A percentile compares a stretch with the other conserved stretches of the same genome.
phyloP scores from a whole-genome alignment of 2,113 vertebrate species.

The Indicator maculatus region DNA sequence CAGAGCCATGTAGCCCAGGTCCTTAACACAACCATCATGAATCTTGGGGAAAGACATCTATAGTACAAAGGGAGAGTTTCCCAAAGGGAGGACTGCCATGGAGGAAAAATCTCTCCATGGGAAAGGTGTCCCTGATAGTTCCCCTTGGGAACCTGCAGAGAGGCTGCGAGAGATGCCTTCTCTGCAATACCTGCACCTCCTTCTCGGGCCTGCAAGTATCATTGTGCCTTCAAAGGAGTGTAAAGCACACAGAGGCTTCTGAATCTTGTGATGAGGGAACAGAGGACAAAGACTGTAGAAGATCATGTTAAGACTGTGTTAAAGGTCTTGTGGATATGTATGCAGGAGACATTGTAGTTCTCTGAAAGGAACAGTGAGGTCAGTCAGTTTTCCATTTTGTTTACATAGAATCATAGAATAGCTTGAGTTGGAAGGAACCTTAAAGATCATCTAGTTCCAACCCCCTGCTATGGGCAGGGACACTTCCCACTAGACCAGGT shows the following conservation, averaged over 20 bases:
- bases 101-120: background rate
- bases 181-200: background rate
- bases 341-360: background rate
- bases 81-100: background rate
- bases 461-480: too few relatives aligned
- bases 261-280: background rate
- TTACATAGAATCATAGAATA: too few relatives aligned
- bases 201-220: fast-evolving
- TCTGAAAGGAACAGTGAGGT: background rate
- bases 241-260: background rate
- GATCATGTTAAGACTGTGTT: background rate
- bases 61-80: background rate
- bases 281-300: background rate
- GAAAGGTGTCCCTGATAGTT: background rate
- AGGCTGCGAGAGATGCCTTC: background rate
- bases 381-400: background rate
- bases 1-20: background rate
- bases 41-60: background rate
- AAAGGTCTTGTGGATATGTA: background rate
- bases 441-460: too few relatives aligned
- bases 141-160: background rate
- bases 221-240: background rate
- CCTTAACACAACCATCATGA: fast-evolving
- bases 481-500: too few relatives aligned
- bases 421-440: too few relatives aligned